These are phyloP conservation scores for Cyprinodon diabolis DNA, from an alignment of 2,797 vertebrate genomes.

Conservation along the genomic window DNA sequence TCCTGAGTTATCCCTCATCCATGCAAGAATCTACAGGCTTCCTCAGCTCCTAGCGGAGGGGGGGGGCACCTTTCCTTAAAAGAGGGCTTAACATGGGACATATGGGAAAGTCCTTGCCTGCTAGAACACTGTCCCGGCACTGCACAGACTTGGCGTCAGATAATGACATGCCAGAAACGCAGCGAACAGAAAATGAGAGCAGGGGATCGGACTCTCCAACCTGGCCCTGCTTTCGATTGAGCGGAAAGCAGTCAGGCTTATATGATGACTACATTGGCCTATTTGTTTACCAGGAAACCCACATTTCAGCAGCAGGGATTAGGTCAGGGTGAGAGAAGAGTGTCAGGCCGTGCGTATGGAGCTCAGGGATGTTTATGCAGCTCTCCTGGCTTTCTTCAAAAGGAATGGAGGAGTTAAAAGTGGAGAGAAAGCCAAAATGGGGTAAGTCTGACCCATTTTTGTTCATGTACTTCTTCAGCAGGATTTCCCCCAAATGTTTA, in stretches of 20 bases:
- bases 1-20: conserved; percentile 38
- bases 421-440: conserved; percentile 49
- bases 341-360: conserved; percentile 47
- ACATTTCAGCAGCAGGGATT: conserved; percentile 49
- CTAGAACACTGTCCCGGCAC: conserved; percentile 53
- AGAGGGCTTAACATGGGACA: conserved; percentile 65
- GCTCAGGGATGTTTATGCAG: conserved; percentile 50
- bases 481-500: conserved; percentile 15
- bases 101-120: conserved; percentile 66
- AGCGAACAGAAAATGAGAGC: conserved; percentile 51
- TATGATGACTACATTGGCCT: conserved; percentile 66
- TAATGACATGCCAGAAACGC: conserved; percentile 59
- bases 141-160: conserved; percentile 43
- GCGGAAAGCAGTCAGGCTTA: conserved; percentile 61
- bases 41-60: conserved; percentile 56
- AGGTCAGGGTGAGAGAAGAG: conserved; percentile 35
- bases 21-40: conserved; percentile 32
- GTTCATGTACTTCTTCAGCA: conserved; percentile 35
- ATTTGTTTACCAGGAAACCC: conserved; percentile 64
- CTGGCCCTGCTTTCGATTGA: conserved; percentile 42
- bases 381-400: conserved; percentile 53
- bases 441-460: conserved; percentile 57
- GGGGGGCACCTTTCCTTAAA: conserved; percentile 31
- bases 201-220: conserved; percentile 44
- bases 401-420: conserved; percentile 19